Evolutionary conservation across 2,113 vertebrate genomes (phyloP).

Genomic region (Tenebrosternarchus preto): DNA sequence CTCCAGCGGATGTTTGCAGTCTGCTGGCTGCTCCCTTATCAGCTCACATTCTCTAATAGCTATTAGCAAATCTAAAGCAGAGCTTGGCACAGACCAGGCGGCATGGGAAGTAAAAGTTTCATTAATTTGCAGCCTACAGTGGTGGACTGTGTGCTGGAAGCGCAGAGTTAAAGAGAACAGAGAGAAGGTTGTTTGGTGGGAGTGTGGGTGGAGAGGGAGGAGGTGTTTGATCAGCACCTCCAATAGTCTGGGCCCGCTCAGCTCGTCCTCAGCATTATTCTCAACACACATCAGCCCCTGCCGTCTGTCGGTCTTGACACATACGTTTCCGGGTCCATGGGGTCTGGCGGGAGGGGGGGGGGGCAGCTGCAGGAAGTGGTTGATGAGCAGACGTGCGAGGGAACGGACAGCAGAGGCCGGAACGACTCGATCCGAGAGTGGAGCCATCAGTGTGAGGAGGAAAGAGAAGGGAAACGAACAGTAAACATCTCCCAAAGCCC

Average conservation of each 20-base stretch:
- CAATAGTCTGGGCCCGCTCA: slow-evolving; percentile 34
- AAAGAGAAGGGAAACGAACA: slow-evolving; percentile 62
- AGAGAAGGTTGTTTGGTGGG: too few species aligned
- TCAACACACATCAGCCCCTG: slow-evolving; percentile 26
- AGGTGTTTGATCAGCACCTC: slow-evolving; percentile 49
- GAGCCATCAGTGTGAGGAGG: slow-evolving; percentile 53
- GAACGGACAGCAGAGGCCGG: slow-evolving; percentile 62
- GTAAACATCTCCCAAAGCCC: slow-evolving; percentile 67
- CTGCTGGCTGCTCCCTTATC: slow-evolving; percentile 68
- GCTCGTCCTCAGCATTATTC: slow-evolving; percentile 30
- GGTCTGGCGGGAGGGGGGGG: too few species aligned
- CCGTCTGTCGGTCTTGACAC: slow-evolving; percentile 10
- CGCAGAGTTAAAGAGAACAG: slow-evolving; percentile 56
- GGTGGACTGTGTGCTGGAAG: slow-evolving; percentile 35
- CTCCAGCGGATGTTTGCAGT: slow-evolving; percentile 67
- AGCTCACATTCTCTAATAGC: slow-evolving; percentile 63
- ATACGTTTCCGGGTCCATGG: slow-evolving; percentile 11
- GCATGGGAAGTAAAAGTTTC: slow-evolving; percentile 55
- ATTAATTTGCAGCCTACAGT: slow-evolving; percentile 56
- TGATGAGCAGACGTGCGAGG: slow-evolving; percentile 21
- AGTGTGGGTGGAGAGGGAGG: slow-evolving; percentile 40
- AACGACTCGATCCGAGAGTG: slow-evolving; percentile 57
- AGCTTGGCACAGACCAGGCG: slow-evolving; percentile 58
- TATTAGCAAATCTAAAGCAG: slow-evolving; percentile 72
- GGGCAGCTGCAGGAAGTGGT: slow-evolving; percentile 40